A percentile compares a stretch with the other conserved stretches of the same genome.
Evolutionary conservation across 2,797 vertebrate genomes (phyloP).

Genomic region (Dicrostonyx torquatus): DNA sequence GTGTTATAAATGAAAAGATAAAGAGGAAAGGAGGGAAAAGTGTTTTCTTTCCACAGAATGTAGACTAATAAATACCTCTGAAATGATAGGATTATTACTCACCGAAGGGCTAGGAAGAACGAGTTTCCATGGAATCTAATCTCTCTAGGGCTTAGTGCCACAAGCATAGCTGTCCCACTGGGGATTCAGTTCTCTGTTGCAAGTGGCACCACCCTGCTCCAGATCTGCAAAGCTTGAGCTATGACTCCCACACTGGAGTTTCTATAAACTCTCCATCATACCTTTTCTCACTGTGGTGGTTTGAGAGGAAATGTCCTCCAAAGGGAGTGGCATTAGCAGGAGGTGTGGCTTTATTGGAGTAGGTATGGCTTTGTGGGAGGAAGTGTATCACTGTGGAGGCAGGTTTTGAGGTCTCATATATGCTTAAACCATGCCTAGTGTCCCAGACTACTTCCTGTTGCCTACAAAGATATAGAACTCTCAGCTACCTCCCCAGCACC

Average conservation of each 20-base stretch:
- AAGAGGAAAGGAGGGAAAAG: neutral
- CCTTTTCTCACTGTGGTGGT: neutral
- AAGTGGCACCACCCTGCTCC: neutral
- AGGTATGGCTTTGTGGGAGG: neutral
- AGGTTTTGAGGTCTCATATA: neutral
- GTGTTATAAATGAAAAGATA: neutral
- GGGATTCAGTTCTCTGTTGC: neutral
- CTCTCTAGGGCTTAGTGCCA: neutral
- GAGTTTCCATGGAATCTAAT: neutral
- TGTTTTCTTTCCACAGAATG: neutral
- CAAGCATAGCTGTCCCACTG: neutral
- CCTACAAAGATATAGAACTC: neutral
- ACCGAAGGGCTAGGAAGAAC: neutral
- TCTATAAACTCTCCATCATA: neutral
- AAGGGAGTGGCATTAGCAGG: neutral
- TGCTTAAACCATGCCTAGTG: neutral
- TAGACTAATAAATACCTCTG: slow-evolving; percentile 28
- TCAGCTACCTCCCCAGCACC: neutral
- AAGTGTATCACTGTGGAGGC: neutral
- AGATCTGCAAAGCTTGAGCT: neutral
- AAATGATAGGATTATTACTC: neutral
- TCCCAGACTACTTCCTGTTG: neutral
- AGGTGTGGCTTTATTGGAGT: neutral
- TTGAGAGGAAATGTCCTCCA: neutral
- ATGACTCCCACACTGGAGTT: slow-evolving; percentile 2